phyloP scores from a whole-genome alignment of 2,888 invertebrate genomes.

The Drosophila atripex region DNA sequence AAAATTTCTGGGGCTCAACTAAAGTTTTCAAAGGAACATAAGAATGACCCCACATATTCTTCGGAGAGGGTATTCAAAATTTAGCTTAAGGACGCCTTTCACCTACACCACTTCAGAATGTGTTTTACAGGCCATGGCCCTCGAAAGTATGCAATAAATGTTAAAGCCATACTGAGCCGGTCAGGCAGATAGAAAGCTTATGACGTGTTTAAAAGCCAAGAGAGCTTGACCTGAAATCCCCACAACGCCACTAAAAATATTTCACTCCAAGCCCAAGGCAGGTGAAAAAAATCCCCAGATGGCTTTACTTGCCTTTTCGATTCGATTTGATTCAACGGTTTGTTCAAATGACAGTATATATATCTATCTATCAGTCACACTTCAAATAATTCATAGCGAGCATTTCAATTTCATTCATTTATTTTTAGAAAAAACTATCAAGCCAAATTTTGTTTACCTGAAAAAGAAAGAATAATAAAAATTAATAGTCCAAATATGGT shows the following conservation, averaged over 20 bases:
- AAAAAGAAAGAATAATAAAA: neutral
- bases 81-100: slow-evolving; percentile 3
- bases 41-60: no score
- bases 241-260: slow-evolving; percentile 32
- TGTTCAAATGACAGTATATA: neutral
- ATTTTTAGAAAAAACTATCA: slow-evolving; percentile 1
- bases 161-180: slow-evolving; percentile 46
- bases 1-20: no score
- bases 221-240: slow-evolving; percentile 22
- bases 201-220: slow-evolving; percentile 59
- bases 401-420: neutral
- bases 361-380: slow-evolving; percentile 15
- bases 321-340: neutral
- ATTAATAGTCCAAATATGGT: slow-evolving; percentile 44
- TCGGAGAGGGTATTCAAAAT: neutral
- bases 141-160: slow-evolving; percentile 69
- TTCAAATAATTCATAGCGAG: slow-evolving; percentile 8
- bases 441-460: neutral
- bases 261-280: neutral
- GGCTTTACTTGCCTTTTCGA: neutral
- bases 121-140: slow-evolving; percentile 37
- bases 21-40: no score
- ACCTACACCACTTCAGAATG: slow-evolving; percentile 31
- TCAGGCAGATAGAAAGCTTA: slow-evolving; percentile 38
- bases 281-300: neutral